Evolutionary conservation across 2,888 invertebrate species (phyloP).

Genomic region (Tetanocera ferruginea): DNA sequence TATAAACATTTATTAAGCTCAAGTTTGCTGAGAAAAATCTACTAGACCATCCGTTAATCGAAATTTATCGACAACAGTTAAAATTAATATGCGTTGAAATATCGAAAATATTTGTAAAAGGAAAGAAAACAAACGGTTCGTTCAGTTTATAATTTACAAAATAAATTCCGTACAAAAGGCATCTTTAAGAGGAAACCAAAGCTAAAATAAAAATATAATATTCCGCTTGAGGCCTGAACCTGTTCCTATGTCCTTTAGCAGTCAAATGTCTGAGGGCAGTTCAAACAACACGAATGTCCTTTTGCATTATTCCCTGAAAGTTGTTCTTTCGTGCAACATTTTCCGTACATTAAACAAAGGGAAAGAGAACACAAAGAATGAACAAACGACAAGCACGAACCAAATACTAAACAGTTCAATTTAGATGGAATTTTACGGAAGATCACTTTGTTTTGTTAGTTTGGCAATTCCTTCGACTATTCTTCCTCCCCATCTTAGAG

Average conservation of each 20-base stretch:
- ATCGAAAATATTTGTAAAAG: no score
- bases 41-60: no score
- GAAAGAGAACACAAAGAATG: not conserved
- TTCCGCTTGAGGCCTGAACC: not conserved
- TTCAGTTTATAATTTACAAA: not conserved
- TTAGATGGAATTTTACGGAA: conserved; percentile 33
- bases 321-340: not conserved
- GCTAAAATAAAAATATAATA: not conserved
- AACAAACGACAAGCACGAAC: conserved; percentile 13
- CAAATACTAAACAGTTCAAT: conserved; percentile 41
- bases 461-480: conserved; percentile 3
- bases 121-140: not conserved
- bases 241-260: conserved; percentile 15
- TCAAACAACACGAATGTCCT: conserved; percentile 31
- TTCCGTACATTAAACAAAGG: conserved; percentile 18
- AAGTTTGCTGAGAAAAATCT: no score
- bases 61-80: no score
- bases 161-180: not conserved
- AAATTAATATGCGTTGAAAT: no score
- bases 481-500: not conserved
- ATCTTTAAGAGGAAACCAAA: not conserved
- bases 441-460: conserved; percentile 29
- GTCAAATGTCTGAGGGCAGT: not conserved
- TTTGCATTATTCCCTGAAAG: conserved; percentile 14
- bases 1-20: no score